A percentile compares a stretch with the other conserved stretches of the same genome.
phyloP scores from a whole-genome alignment of 2,797 vertebrate genomes.

The Acestrorhynchus altus region DNA sequence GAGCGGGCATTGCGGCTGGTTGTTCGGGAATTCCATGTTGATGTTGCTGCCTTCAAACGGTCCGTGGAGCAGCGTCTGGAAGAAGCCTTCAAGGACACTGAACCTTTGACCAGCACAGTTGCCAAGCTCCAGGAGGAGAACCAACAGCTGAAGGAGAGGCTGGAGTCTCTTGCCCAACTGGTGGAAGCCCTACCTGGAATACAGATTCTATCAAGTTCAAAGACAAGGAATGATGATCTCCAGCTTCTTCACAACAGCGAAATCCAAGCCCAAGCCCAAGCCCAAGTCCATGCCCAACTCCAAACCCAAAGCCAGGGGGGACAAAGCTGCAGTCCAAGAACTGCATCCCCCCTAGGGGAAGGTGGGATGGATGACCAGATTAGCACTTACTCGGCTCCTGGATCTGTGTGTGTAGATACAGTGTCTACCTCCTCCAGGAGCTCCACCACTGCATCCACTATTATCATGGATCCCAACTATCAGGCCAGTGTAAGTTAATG shows the following conservation, averaged over 20 bases:
- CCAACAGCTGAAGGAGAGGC: conserved; percentile 80
- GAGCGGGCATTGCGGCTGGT: conserved; percentile 82
- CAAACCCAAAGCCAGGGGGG: not conserved
- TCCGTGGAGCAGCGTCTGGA: conserved; percentile 85
- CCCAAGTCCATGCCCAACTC: not conserved
- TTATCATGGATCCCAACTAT: conserved; percentile 35
- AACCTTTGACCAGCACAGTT: conserved; percentile 82
- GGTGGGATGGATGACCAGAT: conserved; percentile 6
- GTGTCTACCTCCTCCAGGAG: conserved; percentile 36
- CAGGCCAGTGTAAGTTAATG: not conserved
- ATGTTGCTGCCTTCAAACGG: conserved; percentile 86
- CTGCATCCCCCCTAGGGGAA: conserved; percentile 11
- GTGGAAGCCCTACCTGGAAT: conserved; percentile 80
- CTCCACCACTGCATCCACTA: conserved; percentile 27
- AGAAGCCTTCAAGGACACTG: conserved; percentile 79
- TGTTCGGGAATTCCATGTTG: conserved; percentile 84
- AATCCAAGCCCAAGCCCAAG: conserved; percentile 6
- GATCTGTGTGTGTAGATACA: conserved; percentile 43
- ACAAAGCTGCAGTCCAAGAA: conserved; percentile 7
- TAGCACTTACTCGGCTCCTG: not conserved
- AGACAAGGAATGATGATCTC: conserved; percentile 12
- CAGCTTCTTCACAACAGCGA: not conserved
- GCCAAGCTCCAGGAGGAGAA: conserved; percentile 88
- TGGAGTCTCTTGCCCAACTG: conserved; percentile 82
- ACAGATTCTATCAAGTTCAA: conserved; percentile 3